Evolutionary conservation across 1,140 invertebrate genomes (phyloP).

Genomic region (Anastatus disparis): DNA sequence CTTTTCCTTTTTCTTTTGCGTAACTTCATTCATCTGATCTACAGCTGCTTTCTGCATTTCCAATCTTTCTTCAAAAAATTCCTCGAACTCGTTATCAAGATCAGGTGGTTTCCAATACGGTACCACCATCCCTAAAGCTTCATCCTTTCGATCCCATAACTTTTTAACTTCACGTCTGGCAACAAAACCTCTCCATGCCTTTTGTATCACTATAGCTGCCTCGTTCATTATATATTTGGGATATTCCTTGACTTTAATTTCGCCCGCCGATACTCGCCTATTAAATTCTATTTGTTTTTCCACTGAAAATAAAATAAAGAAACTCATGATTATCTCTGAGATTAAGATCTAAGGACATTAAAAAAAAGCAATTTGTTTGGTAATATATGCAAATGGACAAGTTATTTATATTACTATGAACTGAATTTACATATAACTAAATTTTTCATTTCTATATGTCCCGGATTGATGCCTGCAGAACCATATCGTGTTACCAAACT

Average conservation of each 20-base stretch:
- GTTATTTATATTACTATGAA: no score
- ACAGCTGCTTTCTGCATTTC: slow-evolving; percentile 65
- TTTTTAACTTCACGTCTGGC: slow-evolving; percentile 52
- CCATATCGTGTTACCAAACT: no score
- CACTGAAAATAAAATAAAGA: slow-evolving; percentile 9
- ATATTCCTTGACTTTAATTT: slow-evolving; percentile 16
- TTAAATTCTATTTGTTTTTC: no score
- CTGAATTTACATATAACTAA: no score
- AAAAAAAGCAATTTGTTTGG: no score
- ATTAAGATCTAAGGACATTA: no score
- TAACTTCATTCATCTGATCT: slow-evolving; percentile 66
- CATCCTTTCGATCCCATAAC: slow-evolving; percentile 55
- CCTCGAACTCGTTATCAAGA: not conserved
- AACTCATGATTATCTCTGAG: no score
- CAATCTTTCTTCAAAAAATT: slow-evolving; percentile 59
- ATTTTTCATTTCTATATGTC: no score
- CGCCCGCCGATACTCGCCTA: slow-evolving; percentile 31
- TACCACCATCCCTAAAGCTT: slow-evolving; percentile 61
- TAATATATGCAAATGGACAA: no score
- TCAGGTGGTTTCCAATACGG: slow-evolving; percentile 52
- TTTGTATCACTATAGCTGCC: slow-evolving; percentile 63
- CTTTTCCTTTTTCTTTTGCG: not conserved
- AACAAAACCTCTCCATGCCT: slow-evolving; percentile 62
- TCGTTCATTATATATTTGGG: not conserved
- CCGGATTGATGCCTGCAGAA: no score